Percentiles rank a stretch among this genome's conserved stretches.
These are phyloP conservation scores for Trichechus manatus DNA, from an alignment of 2,113 vertebrate genomes.

Conservation along the genomic window DNA sequence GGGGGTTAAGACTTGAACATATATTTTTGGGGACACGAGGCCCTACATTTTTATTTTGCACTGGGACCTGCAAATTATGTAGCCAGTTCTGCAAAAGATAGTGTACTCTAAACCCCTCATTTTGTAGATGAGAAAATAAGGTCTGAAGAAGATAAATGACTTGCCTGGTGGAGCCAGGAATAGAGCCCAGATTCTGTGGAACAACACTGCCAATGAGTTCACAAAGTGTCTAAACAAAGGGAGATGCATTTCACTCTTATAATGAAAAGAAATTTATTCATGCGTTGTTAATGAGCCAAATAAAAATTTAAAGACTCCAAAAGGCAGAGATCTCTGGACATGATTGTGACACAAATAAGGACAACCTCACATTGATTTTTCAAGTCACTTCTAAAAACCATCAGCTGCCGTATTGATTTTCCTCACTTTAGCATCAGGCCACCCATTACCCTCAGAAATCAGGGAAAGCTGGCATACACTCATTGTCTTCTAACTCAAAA, in stretches of 20 bases:
- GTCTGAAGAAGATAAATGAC: not conserved
- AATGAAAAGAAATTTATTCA: conserved; percentile 43
- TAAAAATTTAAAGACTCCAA: conserved; percentile 36
- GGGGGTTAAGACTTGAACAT: too few relatives aligned
- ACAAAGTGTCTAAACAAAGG: conserved; percentile 48
- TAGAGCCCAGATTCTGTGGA: not conserved
- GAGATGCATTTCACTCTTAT: conserved; percentile 7
- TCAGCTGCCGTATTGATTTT: not conserved
- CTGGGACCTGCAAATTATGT: not conserved
- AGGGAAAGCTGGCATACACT: not conserved
- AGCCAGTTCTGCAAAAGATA: not conserved
- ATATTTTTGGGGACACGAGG: not conserved
- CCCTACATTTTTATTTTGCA: not conserved
- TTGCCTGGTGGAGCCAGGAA: not conserved
- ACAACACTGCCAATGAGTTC: conserved; percentile 31
- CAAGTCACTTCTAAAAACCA: not conserved
- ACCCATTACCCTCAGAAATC: not conserved
- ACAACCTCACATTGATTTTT: conserved; percentile 40
- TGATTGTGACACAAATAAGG: not conserved
- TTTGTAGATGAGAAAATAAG: conserved; percentile 40
- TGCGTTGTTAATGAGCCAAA: not conserved
- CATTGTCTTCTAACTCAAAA: not conserved
- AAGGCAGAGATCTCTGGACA: conserved; percentile 45
- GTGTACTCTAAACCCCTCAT: not conserved
- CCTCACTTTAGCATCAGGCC: not conserved